Percentiles rank a stretch among this genome's conserved stretches.
Conservation (phyloP, 2,113 vertebrate species). For the Tachycineta bicolor region DNA sequence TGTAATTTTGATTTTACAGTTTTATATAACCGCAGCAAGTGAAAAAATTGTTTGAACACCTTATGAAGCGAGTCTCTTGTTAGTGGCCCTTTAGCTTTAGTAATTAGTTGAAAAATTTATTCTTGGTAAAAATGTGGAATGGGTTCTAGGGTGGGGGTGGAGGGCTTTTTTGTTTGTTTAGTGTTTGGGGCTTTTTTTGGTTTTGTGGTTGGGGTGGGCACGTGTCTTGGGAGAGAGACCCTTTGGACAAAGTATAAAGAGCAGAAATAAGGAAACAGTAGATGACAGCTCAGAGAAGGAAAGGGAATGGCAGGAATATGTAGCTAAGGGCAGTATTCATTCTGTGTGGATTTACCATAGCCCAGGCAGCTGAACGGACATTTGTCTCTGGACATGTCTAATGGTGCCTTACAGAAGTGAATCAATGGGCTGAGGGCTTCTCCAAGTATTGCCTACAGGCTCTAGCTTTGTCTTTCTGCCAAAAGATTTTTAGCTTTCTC, state of each 20-base stretch:
- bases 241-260: not conserved
- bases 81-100: not conserved
- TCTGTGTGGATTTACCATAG: not conserved
- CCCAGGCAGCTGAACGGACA: rapidly evolving
- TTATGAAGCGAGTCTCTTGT: not conserved
- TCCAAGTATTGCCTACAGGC: not conserved
- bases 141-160: not conserved
- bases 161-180: not conserved
- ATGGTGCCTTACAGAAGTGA: not conserved
- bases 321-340: not conserved
- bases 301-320: not conserved
- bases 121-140: not conserved
- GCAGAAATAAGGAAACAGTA: not conserved
- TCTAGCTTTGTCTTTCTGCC: not conserved
- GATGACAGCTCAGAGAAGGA: not conserved
- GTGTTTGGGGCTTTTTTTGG: rapidly evolving
- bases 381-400: not conserved
- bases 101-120: not conserved
- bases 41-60: not conserved
- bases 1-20: conserved; percentile 48
- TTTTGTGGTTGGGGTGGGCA: no score
- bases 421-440: rapidly evolving
- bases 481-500: not conserved
- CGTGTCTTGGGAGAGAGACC: not conserved
- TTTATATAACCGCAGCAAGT: not conserved